phyloP scores from a whole-genome alignment of 2,888 invertebrate genomes.

The Erebia ligea region DNA sequence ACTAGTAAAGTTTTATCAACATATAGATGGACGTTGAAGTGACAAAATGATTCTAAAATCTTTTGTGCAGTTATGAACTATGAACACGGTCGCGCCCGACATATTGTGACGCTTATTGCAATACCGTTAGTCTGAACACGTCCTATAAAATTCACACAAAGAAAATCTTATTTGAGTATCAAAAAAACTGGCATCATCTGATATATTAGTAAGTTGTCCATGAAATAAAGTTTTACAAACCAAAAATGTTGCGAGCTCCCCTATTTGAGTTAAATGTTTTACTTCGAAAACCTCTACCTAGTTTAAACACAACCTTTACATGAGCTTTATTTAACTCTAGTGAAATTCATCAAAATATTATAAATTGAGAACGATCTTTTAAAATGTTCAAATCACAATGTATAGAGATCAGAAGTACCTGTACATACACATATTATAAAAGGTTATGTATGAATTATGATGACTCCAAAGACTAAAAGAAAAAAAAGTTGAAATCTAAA shows the following conservation, averaged over 20 bases:
- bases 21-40: conserved; percentile 27
- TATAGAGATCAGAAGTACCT: too few relatives aligned
- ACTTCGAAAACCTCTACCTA: conserved; percentile 57
- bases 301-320: conserved; percentile 73
- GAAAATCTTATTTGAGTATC: conserved; percentile 22
- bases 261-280: conserved; percentile 29
- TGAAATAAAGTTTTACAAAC: conserved; percentile 30
- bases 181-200: conserved; percentile 29
- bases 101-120: background rate
- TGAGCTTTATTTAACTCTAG: conserved; percentile 52
- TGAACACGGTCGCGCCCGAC: conserved; percentile 3
- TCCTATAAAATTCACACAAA: conserved; percentile 1
- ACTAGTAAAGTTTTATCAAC: conserved; percentile 37
- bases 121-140: background rate
- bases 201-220: conserved; percentile 14
- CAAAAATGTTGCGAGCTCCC: conserved; percentile 72
- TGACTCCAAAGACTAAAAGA: too few relatives aligned
- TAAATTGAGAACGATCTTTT: too few relatives aligned
- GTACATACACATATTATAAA: too few relatives aligned
- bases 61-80: conserved; percentile 34
- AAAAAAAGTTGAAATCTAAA: background rate
- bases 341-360: conserved; percentile 4
- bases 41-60: conserved; percentile 26
- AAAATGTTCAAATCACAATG: too few relatives aligned
- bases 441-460: too few relatives aligned